These are phyloP conservation scores for Hypomecis punctinalis DNA, from an alignment of 2,888 invertebrate genomes.

Conservation along the genomic window DNA sequence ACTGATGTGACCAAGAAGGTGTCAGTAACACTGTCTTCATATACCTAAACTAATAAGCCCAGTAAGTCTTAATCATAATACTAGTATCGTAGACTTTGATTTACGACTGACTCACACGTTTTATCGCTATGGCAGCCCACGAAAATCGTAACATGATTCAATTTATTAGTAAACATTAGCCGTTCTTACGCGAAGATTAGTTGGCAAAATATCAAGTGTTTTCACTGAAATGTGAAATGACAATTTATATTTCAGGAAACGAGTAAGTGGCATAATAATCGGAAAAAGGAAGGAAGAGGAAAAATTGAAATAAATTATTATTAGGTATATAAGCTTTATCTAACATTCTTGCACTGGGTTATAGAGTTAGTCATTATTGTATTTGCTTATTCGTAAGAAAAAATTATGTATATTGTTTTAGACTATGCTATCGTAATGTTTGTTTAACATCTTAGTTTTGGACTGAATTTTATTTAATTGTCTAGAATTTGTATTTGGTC, in stretches of 20 bases:
- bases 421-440: no score
- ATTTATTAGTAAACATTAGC: conserved; percentile 34
- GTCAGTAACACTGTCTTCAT: no score
- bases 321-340: neutral
- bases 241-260: conserved; percentile 23
- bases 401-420: no score
- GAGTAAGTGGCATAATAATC: conserved; percentile 5
- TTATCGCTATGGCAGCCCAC: conserved; percentile 5
- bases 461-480: no score
- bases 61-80: conserved; percentile 1
- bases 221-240: conserved; percentile 27
- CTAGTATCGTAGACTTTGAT: neutral
- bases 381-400: no score
- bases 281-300: conserved; percentile 28
- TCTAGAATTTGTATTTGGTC: no score
- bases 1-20: no score
- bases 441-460: no score
- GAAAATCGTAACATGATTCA: conserved; percentile 38
- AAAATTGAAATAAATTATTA: neutral
- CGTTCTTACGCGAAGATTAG: conserved; percentile 25
- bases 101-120: conserved; percentile 27
- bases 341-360: no score
- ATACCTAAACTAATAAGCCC: no score
- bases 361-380: no score
- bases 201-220: conserved; percentile 20